These are phyloP conservation scores for Pelmatolapia mariae DNA, from an alignment of 2,113 vertebrate genomes.

Conservation along the genomic window DNA sequence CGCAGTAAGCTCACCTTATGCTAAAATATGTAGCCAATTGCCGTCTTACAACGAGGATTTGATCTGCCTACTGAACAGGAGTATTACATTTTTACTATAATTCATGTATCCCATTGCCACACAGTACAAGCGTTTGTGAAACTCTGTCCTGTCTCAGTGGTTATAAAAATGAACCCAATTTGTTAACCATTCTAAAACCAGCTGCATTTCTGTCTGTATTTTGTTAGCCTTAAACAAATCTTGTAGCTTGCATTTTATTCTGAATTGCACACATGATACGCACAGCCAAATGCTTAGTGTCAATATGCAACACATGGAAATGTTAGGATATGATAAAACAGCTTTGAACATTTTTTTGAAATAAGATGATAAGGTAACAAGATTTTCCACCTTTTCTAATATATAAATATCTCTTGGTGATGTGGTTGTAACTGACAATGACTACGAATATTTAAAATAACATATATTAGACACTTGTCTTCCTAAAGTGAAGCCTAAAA, in stretches of 20 bases:
- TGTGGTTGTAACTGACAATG: not conserved
- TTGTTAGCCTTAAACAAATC: not conserved
- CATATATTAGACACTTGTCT: not conserved
- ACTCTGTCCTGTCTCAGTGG: not conserved
- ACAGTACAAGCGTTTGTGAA: not conserved
- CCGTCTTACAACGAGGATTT: constrained; percentile 13
- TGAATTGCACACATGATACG: not conserved
- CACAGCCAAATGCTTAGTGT: not conserved
- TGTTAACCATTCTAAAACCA: not conserved
- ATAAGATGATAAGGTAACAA: not conserved
- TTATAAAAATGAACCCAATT: not conserved
- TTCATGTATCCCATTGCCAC: constrained; percentile 5
- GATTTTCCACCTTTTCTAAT: not conserved
- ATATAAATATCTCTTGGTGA: not conserved
- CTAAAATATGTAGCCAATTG: constrained; percentile 45
- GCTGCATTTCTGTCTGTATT: not conserved
- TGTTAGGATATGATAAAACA: not conserved
- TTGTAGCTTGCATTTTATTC: not conserved
- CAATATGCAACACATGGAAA: not conserved
- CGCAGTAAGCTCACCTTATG: constrained; percentile 35
- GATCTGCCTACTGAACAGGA: constrained; percentile 37
- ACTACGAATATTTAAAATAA: not conserved
- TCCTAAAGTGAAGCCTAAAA: not conserved
- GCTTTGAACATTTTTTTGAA: not conserved
- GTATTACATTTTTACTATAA: constrained; percentile 13